Base-by-base conservation (phyloP, 2,888 invertebrate species). In the Furcula furcula region DNA sequence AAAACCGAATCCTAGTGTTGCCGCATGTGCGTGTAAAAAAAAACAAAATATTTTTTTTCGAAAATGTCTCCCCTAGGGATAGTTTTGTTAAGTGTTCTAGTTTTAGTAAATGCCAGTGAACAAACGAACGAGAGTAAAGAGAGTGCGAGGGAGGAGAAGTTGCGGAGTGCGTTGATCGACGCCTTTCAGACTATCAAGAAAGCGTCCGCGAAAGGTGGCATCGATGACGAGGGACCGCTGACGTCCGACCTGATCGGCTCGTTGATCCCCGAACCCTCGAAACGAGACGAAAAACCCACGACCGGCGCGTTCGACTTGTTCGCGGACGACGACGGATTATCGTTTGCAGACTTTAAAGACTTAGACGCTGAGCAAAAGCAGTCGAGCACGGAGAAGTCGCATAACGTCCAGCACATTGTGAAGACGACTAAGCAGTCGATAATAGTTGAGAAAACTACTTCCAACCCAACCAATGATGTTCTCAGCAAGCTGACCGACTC, bases 101-200 rank as follows among this genome's bases (percentile, higher is more conserved):
- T 69, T 54, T 46, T 72, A 47, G 74, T 71, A 38, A 60, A 69
- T 42, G 65, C 74, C 47, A 71, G 66, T 22, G 79, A 80, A 55
- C 62, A 68, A 5, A 49, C 60, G 28, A 62, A 63, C 39, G 78
- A 68, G 35, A 69, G 57, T 19, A 74, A 68, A 32, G 82, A 77
- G 41, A 82, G 66, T 49, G 78, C 74, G 14, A 65, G 88, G 13
- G 88, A 88, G 36, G 88, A 85, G 47, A 84, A 80, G 53, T 65
- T 88, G 0, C 56, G 88, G 9, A 87, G 81, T 52, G 88, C 63
- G 34, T 55, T 88, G 32, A 87, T 88, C 21, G 87, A 88, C 53
- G 88, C 88, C 34, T 88, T 88, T 53, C 88, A 88, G 47, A 86
- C 65, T 47, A 88, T 88, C 20, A 88, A 88, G 45, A 83, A 84